phyloP scores from a whole-genome alignment of 2,888 invertebrate species.

The Octonoba sinensis region DNA sequence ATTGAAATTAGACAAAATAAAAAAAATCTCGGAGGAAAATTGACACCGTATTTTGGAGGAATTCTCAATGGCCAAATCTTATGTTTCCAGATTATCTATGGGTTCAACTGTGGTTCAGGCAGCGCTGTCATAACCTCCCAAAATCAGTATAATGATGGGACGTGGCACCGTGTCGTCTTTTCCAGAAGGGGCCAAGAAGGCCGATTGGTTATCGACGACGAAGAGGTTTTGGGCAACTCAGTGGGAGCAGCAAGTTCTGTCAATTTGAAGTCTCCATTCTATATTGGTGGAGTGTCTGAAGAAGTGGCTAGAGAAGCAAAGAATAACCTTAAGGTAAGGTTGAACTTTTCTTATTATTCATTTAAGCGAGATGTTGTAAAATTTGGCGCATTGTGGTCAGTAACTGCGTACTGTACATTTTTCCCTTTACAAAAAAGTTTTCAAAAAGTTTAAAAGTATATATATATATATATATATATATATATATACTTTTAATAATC shows the following conservation, averaged over 20 bases:
- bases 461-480: no score
- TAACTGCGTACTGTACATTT: no score
- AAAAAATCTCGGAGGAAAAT: no score
- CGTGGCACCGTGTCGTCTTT: conserved; percentile 84
- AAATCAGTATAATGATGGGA: conserved; percentile 78
- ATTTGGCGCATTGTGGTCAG: no score
- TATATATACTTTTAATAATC: no score
- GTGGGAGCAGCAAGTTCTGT: conserved; percentile 72
- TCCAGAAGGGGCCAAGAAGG: conserved; percentile 77
- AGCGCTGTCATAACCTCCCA: conserved; percentile 76
- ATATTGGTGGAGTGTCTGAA: conserved; percentile 83
- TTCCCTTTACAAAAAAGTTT: no score
- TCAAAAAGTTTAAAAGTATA: no score
- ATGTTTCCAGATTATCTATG: conserved; percentile 76
- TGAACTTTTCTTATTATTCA: neutral
- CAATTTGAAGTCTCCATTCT: conserved; percentile 80
- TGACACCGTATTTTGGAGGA: no score
- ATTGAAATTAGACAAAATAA: no score
- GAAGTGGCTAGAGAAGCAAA: conserved; percentile 72
- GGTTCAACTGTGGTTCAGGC: conserved; percentile 81
- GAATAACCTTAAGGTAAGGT: conserved; percentile 70
- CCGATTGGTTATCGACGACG: conserved; percentile 79
- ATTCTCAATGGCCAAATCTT: no score
- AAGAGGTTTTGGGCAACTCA: conserved; percentile 73
- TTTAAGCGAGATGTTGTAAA: no score